phyloP scores from a whole-genome alignment of 2,113 vertebrate species.

The Rhinopomastus cyanomelas region DNA sequence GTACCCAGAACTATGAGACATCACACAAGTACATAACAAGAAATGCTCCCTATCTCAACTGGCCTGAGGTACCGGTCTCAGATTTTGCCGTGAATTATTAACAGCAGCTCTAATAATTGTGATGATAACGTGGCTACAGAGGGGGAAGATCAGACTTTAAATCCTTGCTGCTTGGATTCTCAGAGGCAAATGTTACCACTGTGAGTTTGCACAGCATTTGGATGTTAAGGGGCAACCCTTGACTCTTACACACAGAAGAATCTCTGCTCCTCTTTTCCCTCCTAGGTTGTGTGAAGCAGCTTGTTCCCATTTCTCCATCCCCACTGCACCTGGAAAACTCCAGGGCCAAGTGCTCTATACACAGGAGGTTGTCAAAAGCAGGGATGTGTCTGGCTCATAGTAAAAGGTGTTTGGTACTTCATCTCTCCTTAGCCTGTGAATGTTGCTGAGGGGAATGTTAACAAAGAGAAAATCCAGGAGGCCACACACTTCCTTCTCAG shows the following conservation, averaged over 20 bases:
- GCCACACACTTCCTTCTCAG: neutral
- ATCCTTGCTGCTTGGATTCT: neutral
- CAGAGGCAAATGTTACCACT: neutral
- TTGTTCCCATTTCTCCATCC: neutral
- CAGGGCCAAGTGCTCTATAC: neutral
- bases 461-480: neutral
- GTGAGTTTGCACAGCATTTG: rapidly evolving
- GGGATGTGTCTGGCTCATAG: neutral
- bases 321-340: neutral
- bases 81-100: neutral
- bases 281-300: neutral
- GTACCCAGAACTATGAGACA: neutral
- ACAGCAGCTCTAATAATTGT: neutral
- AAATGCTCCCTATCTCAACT: neutral
- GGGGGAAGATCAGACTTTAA: neutral
- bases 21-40: neutral
- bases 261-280: neutral
- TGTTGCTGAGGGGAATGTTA: neutral
- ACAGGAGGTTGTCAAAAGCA: neutral
- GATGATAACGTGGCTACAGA: neutral
- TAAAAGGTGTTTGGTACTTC: neutral
- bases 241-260: neutral
- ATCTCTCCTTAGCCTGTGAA: neutral
- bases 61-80: neutral
- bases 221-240: neutral